These are phyloP conservation scores for Pristionchus maxplancki DNA, from an alignment of 2,888 invertebrate genomes.

Conservation along the genomic window DNA sequence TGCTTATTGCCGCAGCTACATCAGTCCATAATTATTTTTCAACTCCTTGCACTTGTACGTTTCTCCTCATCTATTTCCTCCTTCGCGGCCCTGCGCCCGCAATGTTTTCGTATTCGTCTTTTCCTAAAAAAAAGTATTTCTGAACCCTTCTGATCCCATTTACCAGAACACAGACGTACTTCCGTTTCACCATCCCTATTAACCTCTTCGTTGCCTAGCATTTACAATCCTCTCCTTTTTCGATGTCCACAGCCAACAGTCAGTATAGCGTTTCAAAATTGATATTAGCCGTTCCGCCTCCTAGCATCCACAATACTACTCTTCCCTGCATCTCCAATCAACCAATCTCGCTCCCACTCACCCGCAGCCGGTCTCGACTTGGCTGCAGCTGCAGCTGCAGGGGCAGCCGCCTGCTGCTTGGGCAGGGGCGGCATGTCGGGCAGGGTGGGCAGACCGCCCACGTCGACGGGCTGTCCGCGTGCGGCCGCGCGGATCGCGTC, in stretches of 20 bases:
- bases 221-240: background rate
- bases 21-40: background rate
- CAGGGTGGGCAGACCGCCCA: slow-evolving; percentile 64
- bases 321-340: background rate
- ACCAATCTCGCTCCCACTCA: background rate
- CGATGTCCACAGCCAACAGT: background rate
- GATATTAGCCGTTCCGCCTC: too few species aligned
- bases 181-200: too few species aligned
- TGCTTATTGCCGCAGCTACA: too few species aligned
- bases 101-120: too few species aligned
- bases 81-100: too few species aligned
- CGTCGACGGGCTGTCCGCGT: slow-evolving; percentile 55
- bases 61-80: background rate
- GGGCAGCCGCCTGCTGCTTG: slow-evolving; percentile 56
- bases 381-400: slow-evolving; percentile 1
- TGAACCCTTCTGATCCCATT: too few species aligned
- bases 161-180: too few species aligned
- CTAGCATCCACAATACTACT: too few species aligned
- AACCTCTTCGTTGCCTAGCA: too few species aligned
- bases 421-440: slow-evolving; percentile 67
- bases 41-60: background rate
- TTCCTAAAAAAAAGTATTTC: too few species aligned
- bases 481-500: slow-evolving; percentile 65
- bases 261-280: too few species aligned
- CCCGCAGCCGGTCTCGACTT: slow-evolving; percentile 12